Evolutionary conservation across 2,113 vertebrate species (phyloP), one percentile per base, ranked within the genome.

Genomic region (Halichoerus grypus): DNA sequence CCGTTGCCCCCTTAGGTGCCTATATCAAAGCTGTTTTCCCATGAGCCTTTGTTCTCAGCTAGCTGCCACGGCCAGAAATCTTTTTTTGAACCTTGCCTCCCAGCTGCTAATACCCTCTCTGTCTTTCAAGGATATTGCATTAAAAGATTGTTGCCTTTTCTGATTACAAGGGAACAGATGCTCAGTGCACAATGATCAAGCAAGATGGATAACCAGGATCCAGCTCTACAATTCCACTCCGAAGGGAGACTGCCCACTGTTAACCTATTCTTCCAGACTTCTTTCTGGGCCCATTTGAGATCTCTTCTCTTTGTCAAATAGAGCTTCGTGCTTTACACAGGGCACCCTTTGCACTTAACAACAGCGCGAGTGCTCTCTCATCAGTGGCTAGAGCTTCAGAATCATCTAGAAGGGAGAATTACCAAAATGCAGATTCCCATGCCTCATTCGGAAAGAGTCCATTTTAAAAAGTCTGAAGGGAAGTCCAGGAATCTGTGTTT

Each of bases 71-170:
- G 76, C 51, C 71, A 88, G 49, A 88, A 72, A 67, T 59, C 61
- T 65, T 72, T 77, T 80, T 36, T 39, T 33, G 65, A 19, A 1
- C 12, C 24, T 12, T 59, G 82, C 83, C 67, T 71, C 74, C 51
- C 33, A 80, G 72, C 90, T 53, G 77, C 69, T 61, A 65, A 79
- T 51, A 24, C 36, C 31, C 31, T 15, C 49, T 79, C 46, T 39
- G 67, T 87, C 61, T 90, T 85, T 80, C 92, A 74, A 72, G 81
- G 55, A 33, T 76, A 61, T 57, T 87, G 36, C 69, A 46, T 74
- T n/a, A 72, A 72, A 72, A 88, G 36, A 26, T 79, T 22, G 51
- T 15, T 59, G 59, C 80, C 13, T 79, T 65, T 90, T 85, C 67
- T 65, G 85, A 65, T 42, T 15, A 63, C 42, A 24, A 74, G 61